A percentile compares a stretch with the other conserved stretches of the same genome.
phyloP scores from a whole-genome alignment of 1,140 invertebrate species.

The Drosophila melanica region DNA sequence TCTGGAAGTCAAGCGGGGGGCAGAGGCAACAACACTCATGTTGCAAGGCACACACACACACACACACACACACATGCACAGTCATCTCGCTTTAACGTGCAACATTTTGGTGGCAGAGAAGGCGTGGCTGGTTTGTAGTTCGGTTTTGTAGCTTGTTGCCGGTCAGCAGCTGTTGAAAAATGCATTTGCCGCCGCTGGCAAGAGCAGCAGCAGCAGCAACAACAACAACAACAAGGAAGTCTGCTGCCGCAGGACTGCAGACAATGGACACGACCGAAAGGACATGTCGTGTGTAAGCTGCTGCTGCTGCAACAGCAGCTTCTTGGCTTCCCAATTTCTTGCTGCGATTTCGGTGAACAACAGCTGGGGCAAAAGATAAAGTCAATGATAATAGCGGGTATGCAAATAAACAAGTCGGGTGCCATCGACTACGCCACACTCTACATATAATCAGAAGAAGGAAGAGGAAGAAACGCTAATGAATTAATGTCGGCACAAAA shows the following conservation, averaged over 20 bases:
- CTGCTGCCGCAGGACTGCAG: not conserved
- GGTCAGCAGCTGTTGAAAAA: conserved; percentile 41
- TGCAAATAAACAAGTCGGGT: too few species aligned
- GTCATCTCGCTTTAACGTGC: conserved; percentile 2
- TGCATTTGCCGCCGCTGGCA: conserved; percentile 27
- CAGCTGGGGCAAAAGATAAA: conserved; percentile 5
- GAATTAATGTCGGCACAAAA: too few species aligned
- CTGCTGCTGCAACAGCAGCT: conserved; percentile 8
- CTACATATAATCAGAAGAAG: too few species aligned
- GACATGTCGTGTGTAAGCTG: conserved; percentile 3
- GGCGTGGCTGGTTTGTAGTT: conserved; percentile 2
- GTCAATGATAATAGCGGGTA: conserved; percentile 19
- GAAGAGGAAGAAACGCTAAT: too few species aligned
- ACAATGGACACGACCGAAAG: conserved; percentile 28
- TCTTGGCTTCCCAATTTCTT: conserved; percentile 14
- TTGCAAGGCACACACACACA: conserved; percentile 6
- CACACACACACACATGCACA: conserved; percentile 6
- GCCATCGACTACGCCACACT: too few species aligned
- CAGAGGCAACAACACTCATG: not conserved
- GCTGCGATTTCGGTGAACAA: too few species aligned
- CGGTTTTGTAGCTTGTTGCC: conserved; percentile 1
- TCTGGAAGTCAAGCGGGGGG: conserved; percentile 1
- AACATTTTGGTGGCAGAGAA: conserved; percentile 27
- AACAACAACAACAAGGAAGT: not conserved
- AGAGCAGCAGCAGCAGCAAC: not conserved